Evolutionary conservation across 2,888 invertebrate species (phyloP), one percentile per base, ranked within the genome.

Genomic region (Orthosia gothica): DNA sequence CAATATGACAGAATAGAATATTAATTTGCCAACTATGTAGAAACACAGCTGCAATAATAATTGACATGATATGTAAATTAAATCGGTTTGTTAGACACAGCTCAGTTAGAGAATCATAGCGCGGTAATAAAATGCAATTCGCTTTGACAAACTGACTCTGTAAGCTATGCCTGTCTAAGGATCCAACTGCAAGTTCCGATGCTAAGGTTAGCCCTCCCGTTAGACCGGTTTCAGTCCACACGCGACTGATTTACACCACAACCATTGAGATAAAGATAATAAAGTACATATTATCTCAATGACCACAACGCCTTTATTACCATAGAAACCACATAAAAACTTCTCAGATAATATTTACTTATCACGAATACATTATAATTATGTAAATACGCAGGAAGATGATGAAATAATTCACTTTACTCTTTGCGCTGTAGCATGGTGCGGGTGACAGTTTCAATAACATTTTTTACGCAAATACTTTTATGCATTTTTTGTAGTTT

Each of bases 181-280:
- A 73, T 79, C 68, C 76, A 67, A 73, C 40, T 40, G 40, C 40
- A 40, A 70, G 55, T 66, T 70, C 65, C 47, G 50, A n/a, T 47
- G 68, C 67, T 73, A 66, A 70, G 49, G 81, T 79, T 63, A 71
- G 12, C 26, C 57, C 64, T 66, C 69, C 62, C 62, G 72, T 45
- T 49, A 40, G 62, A 86, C 86, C 79, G 81, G 86, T 86, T 84
- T 64, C 68, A 50, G 26, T 23, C 69, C 26, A 54, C 50, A 69
- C 59, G 54, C 66, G 20, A 57, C 70, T 59, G 68, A 71, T 75
- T 75, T 69, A 83, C 66, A 23, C 80, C 65, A 79, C 68, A 74
- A 70, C 69, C 40, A 40, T 40, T 40, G 1, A 40, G 32, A 32
- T 32, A 32, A 32, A n/a, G n/a, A n/a, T n/a, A n/a, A 40, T 40